Evolutionary conservation across 2,888 invertebrate genomes (phyloP), one percentile per base, ranked within the genome.

Genomic region (Drosophila phalerata): DNA sequence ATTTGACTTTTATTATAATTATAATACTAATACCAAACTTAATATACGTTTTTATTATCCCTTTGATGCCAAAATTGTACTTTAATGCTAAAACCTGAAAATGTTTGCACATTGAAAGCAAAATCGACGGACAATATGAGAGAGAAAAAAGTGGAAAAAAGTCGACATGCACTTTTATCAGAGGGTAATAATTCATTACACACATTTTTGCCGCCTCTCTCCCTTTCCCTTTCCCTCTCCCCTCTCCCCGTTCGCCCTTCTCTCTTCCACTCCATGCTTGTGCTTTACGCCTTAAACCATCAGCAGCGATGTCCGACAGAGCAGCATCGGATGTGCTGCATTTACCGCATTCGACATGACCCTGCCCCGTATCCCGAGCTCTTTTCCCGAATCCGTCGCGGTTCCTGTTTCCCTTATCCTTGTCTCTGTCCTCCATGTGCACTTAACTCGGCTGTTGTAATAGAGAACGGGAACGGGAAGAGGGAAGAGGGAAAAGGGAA

Each of bases 131-230:
- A 60, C 48, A 45, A 43, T 58, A 60, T 48, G 42, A 57, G 42
- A 25, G 17, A 13, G 43, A 43, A 43, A 47, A 38, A 17, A 32
- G 53, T 22, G 56, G 67, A 60, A 69, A 79, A 76, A 83, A 71
- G 74, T 73, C 82, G 78, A 80, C 80, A 74, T 85, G 88, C 85
- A 81, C 79, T 89, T 86, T 90, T 90, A 90, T 90, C 91, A 73
- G 82, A 90, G 84, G 84, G 88, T 86, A 90, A 90, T 91, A 90
- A 90, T 90, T 90, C 89, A 90, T 87, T 86, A 89, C 85, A 77
- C 81, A 81, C 77, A 70, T 79, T 85, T 84, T 75, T 77, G 69
- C 55, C 53, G 51, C 63, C 49, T 55, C 70, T 69, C 49, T 38
- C 30, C 10, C 30, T 8, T 9, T 5, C 1, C 28, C 5, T 61